phyloP scores from a whole-genome alignment of 1,140 invertebrate species.

The Prorops nasuta region DNA sequence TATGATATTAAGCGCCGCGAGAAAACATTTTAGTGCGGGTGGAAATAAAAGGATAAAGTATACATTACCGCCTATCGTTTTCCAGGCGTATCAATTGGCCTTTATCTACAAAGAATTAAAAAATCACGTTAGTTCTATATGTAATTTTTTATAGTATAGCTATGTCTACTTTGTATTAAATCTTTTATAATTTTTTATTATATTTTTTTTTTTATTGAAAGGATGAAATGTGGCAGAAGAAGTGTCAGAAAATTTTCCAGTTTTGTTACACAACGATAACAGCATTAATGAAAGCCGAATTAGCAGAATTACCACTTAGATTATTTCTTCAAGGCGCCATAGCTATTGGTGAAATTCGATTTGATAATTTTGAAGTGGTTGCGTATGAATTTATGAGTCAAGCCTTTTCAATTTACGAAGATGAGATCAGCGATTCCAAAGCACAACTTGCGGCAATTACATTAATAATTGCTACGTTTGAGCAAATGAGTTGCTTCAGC shows the following conservation, averaged over 20 bases:
- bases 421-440: slow-evolving; percentile 97
- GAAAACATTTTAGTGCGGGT: slow-evolving; percentile 86
- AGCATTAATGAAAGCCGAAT: slow-evolving; percentile 88
- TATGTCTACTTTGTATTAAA: background rate
- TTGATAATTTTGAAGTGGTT: slow-evolving; percentile 93
- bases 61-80: slow-evolving; percentile 94
- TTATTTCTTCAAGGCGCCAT: slow-evolving; percentile 94
- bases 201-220: slow-evolving; percentile 48
- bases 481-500: slow-evolving; percentile 89
- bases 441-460: slow-evolving; percentile 95
- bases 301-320: slow-evolving; percentile 88
- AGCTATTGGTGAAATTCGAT: slow-evolving; percentile 87
- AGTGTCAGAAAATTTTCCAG: slow-evolving; percentile 97
- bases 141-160: slow-evolving; percentile 8
- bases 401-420: slow-evolving; percentile 97
- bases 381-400: slow-evolving; percentile 99
- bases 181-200: background rate
- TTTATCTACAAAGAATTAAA: slow-evolving; percentile 77
- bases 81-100: slow-evolving; percentile 89
- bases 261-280: slow-evolving; percentile 95
- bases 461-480: slow-evolving; percentile 92
- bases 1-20: slow-evolving; percentile 81
- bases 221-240: slow-evolving; percentile 98
- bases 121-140: slow-evolving; percentile 63
- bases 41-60: slow-evolving; percentile 85